Conservation (phyloP, 1,140 invertebrate species). For the Drosophila mayri region DNA sequence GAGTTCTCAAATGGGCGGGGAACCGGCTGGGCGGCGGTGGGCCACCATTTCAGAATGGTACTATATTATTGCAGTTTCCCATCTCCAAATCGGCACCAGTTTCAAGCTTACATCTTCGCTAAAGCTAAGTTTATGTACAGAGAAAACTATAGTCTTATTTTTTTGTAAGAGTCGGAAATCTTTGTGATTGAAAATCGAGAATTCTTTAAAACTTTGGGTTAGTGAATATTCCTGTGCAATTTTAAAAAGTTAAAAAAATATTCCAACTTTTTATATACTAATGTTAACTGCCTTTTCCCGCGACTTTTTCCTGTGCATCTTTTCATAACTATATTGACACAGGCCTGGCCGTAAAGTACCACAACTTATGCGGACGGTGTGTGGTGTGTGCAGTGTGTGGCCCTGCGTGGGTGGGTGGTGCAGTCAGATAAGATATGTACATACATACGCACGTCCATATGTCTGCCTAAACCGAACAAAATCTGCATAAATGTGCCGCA, state of each 20-base stretch:
- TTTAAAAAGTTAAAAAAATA: not conserved
- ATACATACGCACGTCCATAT: conserved; percentile 3
- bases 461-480: conserved; percentile 46
- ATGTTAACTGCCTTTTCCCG: fast-evolving
- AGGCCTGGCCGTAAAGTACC: conserved; percentile 41
- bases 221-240: not conserved
- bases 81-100: conserved; percentile 13
- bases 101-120: not conserved
- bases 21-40: conserved; percentile 2
- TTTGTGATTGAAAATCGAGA: not conserved
- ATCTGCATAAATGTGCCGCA: conserved; percentile 58
- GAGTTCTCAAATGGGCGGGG: not conserved
- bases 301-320: conserved; percentile 22
- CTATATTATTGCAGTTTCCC: conserved; percentile 36
- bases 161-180: not conserved
- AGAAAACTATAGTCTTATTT: not conserved
- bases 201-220: not conserved
- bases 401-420: conserved; percentile 50
- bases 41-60: conserved; percentile 6
- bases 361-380: conserved; percentile 35
- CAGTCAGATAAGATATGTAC: conserved; percentile 56
- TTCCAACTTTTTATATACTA: not conserved
- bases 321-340: conserved; percentile 46
- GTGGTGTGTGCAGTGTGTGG: conserved; percentile 18
- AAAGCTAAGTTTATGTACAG: not conserved